Base-by-base conservation (phyloP, 2,888 invertebrate genomes). In the Chaetogeoica ovagalla region DNA sequence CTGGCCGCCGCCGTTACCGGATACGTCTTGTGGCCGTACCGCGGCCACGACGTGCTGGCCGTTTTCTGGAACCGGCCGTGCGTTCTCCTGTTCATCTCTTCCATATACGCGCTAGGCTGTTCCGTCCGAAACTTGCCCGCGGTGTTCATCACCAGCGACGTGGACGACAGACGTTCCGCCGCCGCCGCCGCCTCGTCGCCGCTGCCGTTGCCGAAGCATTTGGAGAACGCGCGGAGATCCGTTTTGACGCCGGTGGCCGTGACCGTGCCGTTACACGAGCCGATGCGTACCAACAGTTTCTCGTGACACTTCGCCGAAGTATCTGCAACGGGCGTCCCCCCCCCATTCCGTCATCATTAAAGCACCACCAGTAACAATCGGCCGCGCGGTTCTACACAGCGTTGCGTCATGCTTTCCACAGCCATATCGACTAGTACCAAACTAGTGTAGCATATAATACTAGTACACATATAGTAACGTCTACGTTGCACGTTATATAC, bases 301-400 rank as follows among this genome's bases (percentile, higher is more conserved):
- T 81, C 84, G 82, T 60, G 83, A 85, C 82, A 87, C 85, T 43
- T 87, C n/a, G 60, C 73, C 59, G 81, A 66, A 69, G 60, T 57
- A 79, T 79, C 79, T 79, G 79, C 48, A 76, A 76, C 43, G 77
- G 39, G 68, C 43, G 68, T 30, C 48, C 57, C 59, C 43, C 57
- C 57, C 7, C 43, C n/a, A n/a, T n/a, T n/a, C 7, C 43, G 43
- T 9, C 21, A 3, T 60, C 23, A 23, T 60, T 23, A 23, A 23
- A 23, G 23, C 43, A 43, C 43, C 39, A 60, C 13, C 60, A 60
- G 13, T 23, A 23, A 21, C 13, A 13, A 5, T 2, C 59, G 59
- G 59, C 5, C 60, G 13, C 23, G 30, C 30, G 4, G 4, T 59
- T 59, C 59, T 4, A 30, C 59, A 30, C 23, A 15, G 39, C 71